Conservation (phyloP, 64 coral and sea anemone genomes). For the Pocillopora verrucosa region DNA sequence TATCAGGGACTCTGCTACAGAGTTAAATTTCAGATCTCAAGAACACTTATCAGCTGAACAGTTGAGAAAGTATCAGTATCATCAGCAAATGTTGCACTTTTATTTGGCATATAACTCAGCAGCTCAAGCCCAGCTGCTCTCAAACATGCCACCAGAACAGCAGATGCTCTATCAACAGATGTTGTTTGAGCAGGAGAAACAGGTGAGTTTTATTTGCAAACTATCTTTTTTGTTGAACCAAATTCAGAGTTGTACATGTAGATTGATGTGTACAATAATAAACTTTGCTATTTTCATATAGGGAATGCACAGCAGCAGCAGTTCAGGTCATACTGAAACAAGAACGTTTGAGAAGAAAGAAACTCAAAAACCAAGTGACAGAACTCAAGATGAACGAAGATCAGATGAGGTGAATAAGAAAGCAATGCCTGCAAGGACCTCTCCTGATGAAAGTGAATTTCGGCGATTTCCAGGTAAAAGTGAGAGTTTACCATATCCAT, state of each 20-base stretch:
- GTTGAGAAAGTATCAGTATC: conserved; percentile 30
- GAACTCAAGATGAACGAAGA: conserved; percentile 17
- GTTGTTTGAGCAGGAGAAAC: conserved; percentile 29
- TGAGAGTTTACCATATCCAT: background rate
- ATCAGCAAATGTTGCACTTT: conserved; percentile 21
- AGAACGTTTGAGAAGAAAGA: conserved; percentile 31
- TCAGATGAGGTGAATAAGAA: background rate
- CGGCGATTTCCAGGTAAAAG: background rate
- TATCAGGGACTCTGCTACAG: background rate
- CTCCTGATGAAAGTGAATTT: conserved; percentile 10
- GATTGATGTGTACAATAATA: too few relatives aligned
- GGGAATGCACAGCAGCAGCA: conserved; percentile 1
- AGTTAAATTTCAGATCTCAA: background rate
- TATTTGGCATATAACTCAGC: background rate
- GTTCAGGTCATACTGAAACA: background rate
- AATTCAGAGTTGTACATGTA: too few relatives aligned
- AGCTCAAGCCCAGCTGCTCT: background rate
- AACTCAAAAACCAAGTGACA: conserved; percentile 6
- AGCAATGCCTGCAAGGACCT: background rate
- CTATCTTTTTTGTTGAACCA: too few relatives aligned
- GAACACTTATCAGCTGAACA: conserved; percentile 50
- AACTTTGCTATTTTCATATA: background rate
- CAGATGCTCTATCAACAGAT: conserved; percentile 11
- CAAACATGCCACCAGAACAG: conserved; percentile 17
- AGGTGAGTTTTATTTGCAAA: background rate